phyloP scores from a whole-genome alignment of 2,113 vertebrate genomes.

The human (Homo sapiens) region DNA sequence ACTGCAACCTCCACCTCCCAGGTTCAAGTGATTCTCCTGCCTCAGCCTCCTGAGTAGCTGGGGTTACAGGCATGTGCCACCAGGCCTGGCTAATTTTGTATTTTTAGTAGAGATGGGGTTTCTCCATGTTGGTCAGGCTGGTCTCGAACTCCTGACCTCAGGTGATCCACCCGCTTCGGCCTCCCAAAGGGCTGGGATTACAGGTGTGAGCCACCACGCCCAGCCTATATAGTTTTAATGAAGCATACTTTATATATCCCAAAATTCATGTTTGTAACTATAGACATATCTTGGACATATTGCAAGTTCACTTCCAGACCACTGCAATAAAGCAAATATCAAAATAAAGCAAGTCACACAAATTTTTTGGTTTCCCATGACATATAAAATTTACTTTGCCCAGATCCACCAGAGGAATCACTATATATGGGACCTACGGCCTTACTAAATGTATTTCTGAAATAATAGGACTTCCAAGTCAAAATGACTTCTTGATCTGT shows the following conservation, averaged over 20 bases:
- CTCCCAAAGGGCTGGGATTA: too few species aligned
- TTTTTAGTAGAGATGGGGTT: too few species aligned
- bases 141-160: too few species aligned
- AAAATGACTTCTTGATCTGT: not conserved
- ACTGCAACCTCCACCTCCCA: too few species aligned
- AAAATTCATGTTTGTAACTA: not conserved
- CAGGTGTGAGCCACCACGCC: too few species aligned
- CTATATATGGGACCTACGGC: not conserved
- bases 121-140: too few species aligned
- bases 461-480: not conserved
- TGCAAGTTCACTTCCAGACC: not conserved
- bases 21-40: too few species aligned
- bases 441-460: not conserved
- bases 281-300: not conserved
- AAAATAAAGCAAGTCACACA: not conserved
- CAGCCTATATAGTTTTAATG: not conserved
- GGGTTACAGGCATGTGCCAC: too few species aligned
- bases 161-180: too few species aligned
- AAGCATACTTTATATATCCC: not conserved
- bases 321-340: not conserved
- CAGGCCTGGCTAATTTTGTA: too few species aligned
- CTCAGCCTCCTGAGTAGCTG: too few species aligned
- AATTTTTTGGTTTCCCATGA: not conserved
- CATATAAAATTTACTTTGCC: not conserved
- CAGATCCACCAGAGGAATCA: not conserved